Evolutionary conservation across 2,113 vertebrate species (phyloP).

Genomic region (Ceyx cyanopectus): DNA sequence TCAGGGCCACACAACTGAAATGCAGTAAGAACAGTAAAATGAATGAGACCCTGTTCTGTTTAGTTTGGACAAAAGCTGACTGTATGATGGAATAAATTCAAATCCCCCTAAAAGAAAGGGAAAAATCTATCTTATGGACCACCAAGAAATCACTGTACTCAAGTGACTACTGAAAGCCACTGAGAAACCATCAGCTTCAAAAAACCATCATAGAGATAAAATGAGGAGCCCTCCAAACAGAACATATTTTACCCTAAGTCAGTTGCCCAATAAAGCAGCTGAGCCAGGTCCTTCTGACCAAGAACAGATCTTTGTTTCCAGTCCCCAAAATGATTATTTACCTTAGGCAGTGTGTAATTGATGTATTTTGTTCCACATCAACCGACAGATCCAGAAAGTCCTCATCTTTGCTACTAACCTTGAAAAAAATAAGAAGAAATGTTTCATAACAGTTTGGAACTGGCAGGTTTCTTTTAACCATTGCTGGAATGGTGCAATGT

Average conservation of each 20-base stretch:
- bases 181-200: not conserved
- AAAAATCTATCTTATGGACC: not conserved
- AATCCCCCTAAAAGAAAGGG: not conserved
- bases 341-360: conserved; percentile 94
- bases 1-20: not conserved
- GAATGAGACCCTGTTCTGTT: not conserved
- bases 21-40: not conserved
- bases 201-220: not conserved
- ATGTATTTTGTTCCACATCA: conserved; percentile 95
- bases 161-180: not conserved
- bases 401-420: conserved; percentile 96
- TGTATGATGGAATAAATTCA: not conserved
- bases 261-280: not conserved
- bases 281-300: not conserved
- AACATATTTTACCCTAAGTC: not conserved
- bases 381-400: conserved; percentile 93
- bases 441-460: not conserved
- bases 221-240: not conserved
- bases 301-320: not conserved
- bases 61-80: not conserved
- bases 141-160: not conserved
- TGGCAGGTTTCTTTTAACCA: not conserved
- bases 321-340: conserved; percentile 41
- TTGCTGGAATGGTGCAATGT: not conserved
- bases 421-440: not conserved